Base-by-base conservation (phyloP, 2,113 vertebrate genomes). In the Condylura cristata region DNA sequence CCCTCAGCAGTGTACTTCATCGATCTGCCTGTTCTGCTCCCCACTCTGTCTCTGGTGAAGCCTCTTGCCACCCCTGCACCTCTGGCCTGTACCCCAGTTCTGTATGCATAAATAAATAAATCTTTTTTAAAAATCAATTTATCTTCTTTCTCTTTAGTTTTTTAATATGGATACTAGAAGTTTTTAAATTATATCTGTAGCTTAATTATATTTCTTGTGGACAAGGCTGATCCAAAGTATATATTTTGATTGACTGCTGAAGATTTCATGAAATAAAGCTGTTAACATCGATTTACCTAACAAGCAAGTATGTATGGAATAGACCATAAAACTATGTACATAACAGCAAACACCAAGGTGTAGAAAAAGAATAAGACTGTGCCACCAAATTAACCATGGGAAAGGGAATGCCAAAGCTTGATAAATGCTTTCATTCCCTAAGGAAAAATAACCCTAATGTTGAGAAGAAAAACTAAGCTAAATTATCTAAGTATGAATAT, bases 301-400 rank as follows among this genome's bases (percentile, higher is more conserved):
- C 5, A 76, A 44, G 84, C 63, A 83, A n/a, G 37, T 79, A 18
- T 20, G n/a, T 86, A 58, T 87, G 12, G 46, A 89, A 70, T 32
- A 39, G 63, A 76, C 66, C 53, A 89, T 46, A 58, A 63, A 41
- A 20, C 8, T 63, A 81, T 86, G 75, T 92, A 70, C 37, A n/a
- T 48, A 86, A 90, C 8, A 92, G 60, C 53, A 94, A 96, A 71
- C 51, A 82, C 3, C 82, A 90, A 85, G 34, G 85, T 48, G 46
- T 68, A 92, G 63, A 81, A n/a, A 86, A 94, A 90, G 37, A 20
- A 90, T 5, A 82, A 51, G 20, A 87, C 72, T 65, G 20, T 81
- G 18, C 70, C 44, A 90, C 76, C 53, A 94, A 86, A 94, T 13
- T 80, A 91, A 84, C 18, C 51, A 86, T 32, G 68, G 37, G 24